phyloP scores from a whole-genome alignment of 2,113 vertebrate genomes.

The Nestor notabilis region DNA sequence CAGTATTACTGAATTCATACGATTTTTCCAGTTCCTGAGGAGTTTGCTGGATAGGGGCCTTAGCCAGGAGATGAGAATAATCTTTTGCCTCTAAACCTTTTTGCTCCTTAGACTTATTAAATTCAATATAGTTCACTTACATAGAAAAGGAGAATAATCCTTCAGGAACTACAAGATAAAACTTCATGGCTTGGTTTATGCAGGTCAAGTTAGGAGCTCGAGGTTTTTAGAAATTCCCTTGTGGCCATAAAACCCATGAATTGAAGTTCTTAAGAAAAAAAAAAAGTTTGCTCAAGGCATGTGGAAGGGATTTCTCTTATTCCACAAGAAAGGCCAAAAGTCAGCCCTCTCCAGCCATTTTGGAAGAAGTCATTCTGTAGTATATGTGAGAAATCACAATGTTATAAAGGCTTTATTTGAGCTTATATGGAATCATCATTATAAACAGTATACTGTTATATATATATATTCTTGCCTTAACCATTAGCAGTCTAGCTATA shows the following conservation, averaged over 20 bases:
- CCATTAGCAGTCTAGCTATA: background rate
- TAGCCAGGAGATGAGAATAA: background rate
- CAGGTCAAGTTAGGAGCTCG: background rate
- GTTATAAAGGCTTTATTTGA: background rate
- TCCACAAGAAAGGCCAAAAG: background rate
- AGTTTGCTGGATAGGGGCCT: background rate
- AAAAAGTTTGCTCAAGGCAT: background rate
- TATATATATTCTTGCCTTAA: background rate
- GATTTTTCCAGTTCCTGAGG: background rate
- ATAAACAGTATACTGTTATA: background rate
- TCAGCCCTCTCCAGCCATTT: background rate
- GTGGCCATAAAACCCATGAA: background rate
- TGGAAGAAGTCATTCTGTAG: background rate
- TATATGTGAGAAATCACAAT: background rate
- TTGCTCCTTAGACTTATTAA: background rate
- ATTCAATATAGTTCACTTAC: background rate
- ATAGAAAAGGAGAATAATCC: background rate
- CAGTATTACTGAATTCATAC: background rate
- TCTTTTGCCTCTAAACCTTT: conserved; percentile 20
- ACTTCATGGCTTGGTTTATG: background rate
- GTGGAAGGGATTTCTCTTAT: background rate
- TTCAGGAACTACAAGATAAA: background rate
- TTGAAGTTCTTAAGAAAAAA: background rate
- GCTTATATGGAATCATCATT: background rate
- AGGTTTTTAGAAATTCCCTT: background rate